Base-by-base conservation (phyloP, 2,113 vertebrate genomes). In the Chlamydotis undulata region DNA sequence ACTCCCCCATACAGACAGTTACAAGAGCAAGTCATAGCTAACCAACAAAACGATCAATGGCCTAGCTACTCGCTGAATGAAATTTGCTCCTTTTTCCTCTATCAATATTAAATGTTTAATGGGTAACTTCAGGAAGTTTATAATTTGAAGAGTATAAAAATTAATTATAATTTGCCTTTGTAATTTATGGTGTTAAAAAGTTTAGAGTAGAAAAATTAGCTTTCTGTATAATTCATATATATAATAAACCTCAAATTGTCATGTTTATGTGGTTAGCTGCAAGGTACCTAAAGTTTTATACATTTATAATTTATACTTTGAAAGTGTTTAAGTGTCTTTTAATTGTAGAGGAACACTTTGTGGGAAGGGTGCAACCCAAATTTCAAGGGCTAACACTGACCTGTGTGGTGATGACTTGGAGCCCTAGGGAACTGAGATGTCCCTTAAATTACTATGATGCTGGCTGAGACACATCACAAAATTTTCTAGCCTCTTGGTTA, bases 231-330 rank as follows among this genome's bases (percentile, higher is more conserved):
- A 83, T 81, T 93, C 39, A 45, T 28, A 29, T 61, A n/a, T 41
- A 17, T 13, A 57, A 59, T 31, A 89, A 92, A 67, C n/a, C 31
- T 92, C 71, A 88, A 86, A 92, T 82, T 83, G 50, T n/a, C 61
- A 76, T 69, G 43, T 69, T 74, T 95, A 31, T 33, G 41, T 81
- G 63, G 41, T 92, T 83, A 92, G 71, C 86, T 86, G 55, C 68
- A 92, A 93, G 86, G 50, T 86, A 77, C 33, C 47, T 80, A 19
- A 80, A 92, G 4, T 90, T 91, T 90, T 73, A 74, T n/a, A 82
- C 13, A 59, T 57, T 68, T 60, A 33, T 93, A 91, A 95, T 88
- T 90, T 65, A 59, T 78, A 79, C 76, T 89, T 57, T 0, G 1
- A 37, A 87, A 83, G 86, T 35, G 16, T 83, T 94, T 76, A 93